Conservation (phyloP, 2,797 vertebrate genomes). For the Steatocranus sp. region DNA sequence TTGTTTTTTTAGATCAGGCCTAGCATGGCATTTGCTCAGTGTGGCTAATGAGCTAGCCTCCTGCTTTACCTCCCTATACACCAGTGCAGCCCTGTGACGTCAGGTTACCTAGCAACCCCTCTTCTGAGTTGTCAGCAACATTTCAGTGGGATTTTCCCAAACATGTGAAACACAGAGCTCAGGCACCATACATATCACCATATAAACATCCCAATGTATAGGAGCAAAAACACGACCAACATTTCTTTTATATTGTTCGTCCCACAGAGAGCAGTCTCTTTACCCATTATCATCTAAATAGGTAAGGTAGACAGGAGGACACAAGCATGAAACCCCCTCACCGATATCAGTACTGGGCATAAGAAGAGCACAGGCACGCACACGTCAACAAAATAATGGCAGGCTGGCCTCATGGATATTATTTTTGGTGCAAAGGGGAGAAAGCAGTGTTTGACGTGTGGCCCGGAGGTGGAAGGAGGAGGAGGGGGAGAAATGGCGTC, state of each 20-base stretch:
- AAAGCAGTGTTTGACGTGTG: constrained; percentile 60
- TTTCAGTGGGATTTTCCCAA: constrained; percentile 78
- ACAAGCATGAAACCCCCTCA: not conserved
- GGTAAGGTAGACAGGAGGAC: constrained; percentile 12
- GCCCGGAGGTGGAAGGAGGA: constrained; percentile 39
- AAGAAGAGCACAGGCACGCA: not conserved
- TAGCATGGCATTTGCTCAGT: not conserved
- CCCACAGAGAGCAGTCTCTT: not conserved
- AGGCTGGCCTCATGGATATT: constrained; percentile 20
- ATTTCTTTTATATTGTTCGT: not conserved
- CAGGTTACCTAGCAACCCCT: constrained; percentile 79
- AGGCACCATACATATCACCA: constrained; percentile 28
- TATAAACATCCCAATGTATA: not conserved
- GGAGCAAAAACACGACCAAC: not conserved
- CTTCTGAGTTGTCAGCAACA: constrained; percentile 73
- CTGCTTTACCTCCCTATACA: constrained; percentile 52
- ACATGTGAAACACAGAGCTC: constrained; percentile 56
- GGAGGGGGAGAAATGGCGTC: constrained; percentile 45
- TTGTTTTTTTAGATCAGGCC: not conserved
- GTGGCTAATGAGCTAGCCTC: constrained; percentile 54
- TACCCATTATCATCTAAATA: not conserved
- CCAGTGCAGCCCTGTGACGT: constrained; percentile 72
- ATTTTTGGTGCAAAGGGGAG: constrained; percentile 61
- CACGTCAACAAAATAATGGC: constrained; percentile 27
- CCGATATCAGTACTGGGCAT: not conserved